Evolutionary conservation across 2,113 vertebrate species (phyloP).

Genomic region (Oxyura jamaicensis): DNA sequence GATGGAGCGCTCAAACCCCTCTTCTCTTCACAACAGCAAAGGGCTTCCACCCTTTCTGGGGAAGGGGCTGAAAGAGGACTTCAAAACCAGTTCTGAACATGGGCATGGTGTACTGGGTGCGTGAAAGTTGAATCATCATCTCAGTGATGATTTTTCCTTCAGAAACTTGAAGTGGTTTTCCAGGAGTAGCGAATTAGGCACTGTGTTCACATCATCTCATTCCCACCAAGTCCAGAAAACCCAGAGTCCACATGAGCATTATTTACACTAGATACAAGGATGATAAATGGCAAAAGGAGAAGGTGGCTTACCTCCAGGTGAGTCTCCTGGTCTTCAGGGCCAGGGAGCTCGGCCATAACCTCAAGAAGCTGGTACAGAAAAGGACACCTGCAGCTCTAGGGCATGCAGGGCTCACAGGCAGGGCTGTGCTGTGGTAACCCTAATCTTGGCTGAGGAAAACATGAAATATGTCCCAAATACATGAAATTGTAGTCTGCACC

Average conservation of each 20-base stretch:
- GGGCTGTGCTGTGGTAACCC: not conserved
- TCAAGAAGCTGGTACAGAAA: not conserved
- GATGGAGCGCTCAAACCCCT: fast-evolving
- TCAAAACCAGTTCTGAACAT: not conserved
- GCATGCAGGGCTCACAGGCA: fast-evolving
- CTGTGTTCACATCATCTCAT: not conserved
- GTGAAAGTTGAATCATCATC: not conserved
- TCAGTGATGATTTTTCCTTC: not conserved
- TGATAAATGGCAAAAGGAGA: not conserved
- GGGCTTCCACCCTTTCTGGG: fast-evolving
- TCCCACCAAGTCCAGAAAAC: not conserved
- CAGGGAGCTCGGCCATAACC: not conserved
- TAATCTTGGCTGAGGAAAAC: not conserved
- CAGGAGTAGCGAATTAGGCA: not conserved
- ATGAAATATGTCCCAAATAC: not conserved
- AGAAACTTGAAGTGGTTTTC: not conserved
- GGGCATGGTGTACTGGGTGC: not conserved
- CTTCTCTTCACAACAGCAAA: not conserved
- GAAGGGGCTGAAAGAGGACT: not conserved
- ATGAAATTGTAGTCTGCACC: too few species aligned
- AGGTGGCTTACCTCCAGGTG: not conserved
- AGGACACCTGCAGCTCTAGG: fast-evolving
- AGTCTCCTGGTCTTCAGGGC: not conserved
- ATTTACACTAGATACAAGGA: not conserved
- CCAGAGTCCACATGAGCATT: not conserved